These are phyloP conservation scores for Hemicentrotus pulcherrimus DNA, from an alignment of 35 echinoderm and acorn worm species.

Conservation along the genomic window DNA sequence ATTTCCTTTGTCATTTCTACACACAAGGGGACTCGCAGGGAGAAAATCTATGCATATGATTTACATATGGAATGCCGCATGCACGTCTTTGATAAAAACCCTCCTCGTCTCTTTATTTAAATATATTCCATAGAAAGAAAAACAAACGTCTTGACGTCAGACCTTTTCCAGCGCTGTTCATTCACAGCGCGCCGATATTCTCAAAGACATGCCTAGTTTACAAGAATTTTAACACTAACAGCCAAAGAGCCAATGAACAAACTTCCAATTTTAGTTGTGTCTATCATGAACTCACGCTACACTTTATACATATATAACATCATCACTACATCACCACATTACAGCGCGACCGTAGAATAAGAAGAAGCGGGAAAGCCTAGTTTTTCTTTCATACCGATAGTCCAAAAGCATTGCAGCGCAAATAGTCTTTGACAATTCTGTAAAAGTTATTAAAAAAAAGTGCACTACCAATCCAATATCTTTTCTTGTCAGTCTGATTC, in stretches of 20 bases:
- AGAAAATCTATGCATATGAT: conserved; percentile 37
- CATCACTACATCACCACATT: background rate
- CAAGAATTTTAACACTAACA: conserved; percentile 1
- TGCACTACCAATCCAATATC: background rate
- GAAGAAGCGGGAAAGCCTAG: conserved; percentile 32
- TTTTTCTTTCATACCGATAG: background rate
- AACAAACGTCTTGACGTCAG: conserved; percentile 1
- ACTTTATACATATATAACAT: conserved; percentile 41
- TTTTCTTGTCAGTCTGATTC: background rate
- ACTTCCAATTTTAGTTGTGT: conserved; percentile 2
- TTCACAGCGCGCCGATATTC: conserved; percentile 15
- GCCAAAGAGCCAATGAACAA: background rate
- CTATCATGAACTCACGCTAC: conserved; percentile 23
- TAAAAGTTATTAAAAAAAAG: background rate
- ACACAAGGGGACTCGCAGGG: conserved; percentile 26
- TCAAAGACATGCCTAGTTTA: conserved; percentile 18
- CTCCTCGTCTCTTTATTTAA: conserved; percentile 18
- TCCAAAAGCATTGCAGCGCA: background rate
- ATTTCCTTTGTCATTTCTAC: background rate
- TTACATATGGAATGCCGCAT: conserved; percentile 46
- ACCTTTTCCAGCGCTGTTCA: conserved; percentile 15
- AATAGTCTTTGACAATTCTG: background rate
- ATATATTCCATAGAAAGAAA: conserved; percentile 34
- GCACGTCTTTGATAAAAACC: conserved; percentile 24
- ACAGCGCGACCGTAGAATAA: conserved; percentile 22